A percentile compares a stretch with the other conserved stretches of the same genome.
Evolutionary conservation across 2,888 invertebrate species (phyloP).

Genomic region (Oxytorus armatus): DNA sequence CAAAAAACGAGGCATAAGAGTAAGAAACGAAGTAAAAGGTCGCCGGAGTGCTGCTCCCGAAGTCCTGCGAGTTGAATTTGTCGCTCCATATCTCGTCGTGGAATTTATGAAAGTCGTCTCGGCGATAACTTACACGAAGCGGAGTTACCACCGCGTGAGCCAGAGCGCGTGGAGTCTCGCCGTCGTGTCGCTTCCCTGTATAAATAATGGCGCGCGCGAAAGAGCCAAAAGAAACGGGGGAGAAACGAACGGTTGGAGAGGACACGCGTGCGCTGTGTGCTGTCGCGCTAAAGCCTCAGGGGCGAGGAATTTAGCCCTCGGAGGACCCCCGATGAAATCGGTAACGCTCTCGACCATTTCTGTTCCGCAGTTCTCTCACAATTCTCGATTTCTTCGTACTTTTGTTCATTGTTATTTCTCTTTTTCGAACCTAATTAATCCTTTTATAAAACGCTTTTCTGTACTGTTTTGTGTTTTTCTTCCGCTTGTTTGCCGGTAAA

Average conservation of each 20-base stretch:
- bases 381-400: no score
- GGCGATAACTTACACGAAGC: slow-evolving; percentile 78
- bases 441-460: no score
- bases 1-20: background rate
- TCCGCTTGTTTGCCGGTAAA: no score
- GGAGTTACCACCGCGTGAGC: slow-evolving; percentile 58
- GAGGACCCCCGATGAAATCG: slow-evolving; percentile 23
- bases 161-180: slow-evolving; percentile 51
- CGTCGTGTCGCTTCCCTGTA: slow-evolving; percentile 66
- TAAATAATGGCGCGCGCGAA: slow-evolving; percentile 77
- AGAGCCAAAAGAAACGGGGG: slow-evolving; percentile 48
- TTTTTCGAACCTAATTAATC: no score
- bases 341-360: slow-evolving; percentile 33
- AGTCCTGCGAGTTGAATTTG: slow-evolving; percentile 78
- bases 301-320: slow-evolving; percentile 51
- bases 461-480: no score
- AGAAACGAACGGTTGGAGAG: slow-evolving; percentile 13
- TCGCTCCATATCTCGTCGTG: slow-evolving; percentile 79
- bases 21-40: slow-evolving; percentile 17
- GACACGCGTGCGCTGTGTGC: slow-evolving; percentile 10
- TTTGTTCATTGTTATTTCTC: no score
- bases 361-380: background rate
- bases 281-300: background rate
- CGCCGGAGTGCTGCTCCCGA: slow-evolving; percentile 64
- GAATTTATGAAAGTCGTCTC: slow-evolving; percentile 79